These are phyloP conservation scores for Dasyprocta punctata DNA, from an alignment of 2,113 vertebrate genomes.

Conservation along the genomic window DNA sequence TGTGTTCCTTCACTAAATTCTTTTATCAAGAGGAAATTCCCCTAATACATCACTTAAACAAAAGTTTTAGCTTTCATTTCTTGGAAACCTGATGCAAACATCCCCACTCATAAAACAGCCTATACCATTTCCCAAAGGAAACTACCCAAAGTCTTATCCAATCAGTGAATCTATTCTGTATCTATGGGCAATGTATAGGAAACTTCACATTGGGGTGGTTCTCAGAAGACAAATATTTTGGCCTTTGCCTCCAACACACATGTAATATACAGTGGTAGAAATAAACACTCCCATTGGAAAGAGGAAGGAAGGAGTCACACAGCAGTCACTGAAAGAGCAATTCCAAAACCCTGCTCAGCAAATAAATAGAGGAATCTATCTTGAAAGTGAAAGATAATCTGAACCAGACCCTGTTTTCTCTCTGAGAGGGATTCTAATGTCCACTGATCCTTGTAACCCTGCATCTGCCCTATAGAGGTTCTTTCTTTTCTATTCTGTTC, in stretches of 20 bases:
- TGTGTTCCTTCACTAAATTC: not conserved
- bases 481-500: not conserved
- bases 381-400: not conserved
- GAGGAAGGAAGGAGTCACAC: not conserved
- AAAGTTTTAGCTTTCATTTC: not conserved
- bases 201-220: not conserved
- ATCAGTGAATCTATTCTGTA: not conserved
- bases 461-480: not conserved
- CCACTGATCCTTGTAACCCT: not conserved
- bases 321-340: not conserved
- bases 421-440: not conserved
- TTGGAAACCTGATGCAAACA: not conserved
- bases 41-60: not conserved
- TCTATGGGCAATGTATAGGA: not conserved
- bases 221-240: not conserved
- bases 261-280: not conserved
- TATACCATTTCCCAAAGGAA: not conserved
- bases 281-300: not conserved
- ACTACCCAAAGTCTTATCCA: not conserved
- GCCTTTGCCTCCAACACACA: not conserved
- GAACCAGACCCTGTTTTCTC: not conserved
- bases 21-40: not conserved
- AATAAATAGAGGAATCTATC: not conserved
- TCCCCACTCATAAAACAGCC: not conserved
- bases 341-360: not conserved